Evolutionary conservation across 1,140 invertebrate genomes (phyloP).

Genomic region (Colletes latitarsis): DNA sequence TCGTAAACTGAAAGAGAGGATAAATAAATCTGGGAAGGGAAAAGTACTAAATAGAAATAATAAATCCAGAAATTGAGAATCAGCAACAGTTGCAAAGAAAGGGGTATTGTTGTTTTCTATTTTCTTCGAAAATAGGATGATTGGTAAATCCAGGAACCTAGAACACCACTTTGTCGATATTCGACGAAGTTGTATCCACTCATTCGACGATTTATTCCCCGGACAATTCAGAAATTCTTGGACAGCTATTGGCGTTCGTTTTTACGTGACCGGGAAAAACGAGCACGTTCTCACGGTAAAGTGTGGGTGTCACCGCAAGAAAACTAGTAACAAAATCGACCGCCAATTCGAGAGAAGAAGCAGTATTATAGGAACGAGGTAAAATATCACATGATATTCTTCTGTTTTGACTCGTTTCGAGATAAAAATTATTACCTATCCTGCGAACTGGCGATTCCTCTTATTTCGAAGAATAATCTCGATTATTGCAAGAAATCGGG

Average conservation of each 20-base stretch:
- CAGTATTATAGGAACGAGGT: background rate
- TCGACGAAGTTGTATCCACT: constrained; percentile 8
- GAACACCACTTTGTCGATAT: background rate
- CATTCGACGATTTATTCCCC: background rate
- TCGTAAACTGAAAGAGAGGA: too few species aligned
- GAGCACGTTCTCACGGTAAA: background rate
- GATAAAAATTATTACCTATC: too few species aligned
- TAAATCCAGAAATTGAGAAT: too few species aligned
- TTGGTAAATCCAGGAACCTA: background rate
- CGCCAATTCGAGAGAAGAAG: background rate
- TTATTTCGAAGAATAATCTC: too few species aligned
- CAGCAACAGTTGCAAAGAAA: too few species aligned
- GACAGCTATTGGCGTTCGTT: constrained; percentile 7
- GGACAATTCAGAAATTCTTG: constrained; percentile 13
- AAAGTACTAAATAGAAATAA: too few species aligned
- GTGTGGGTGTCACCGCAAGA: constrained; percentile 6
- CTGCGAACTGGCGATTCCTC: too few species aligned
- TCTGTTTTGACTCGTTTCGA: background rate
- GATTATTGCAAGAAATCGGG: too few species aligned
- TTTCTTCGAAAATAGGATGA: background rate
- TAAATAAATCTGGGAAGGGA: too few species aligned
- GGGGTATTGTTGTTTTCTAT: background rate
- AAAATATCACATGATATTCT: background rate
- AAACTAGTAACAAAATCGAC: constrained; percentile 22
- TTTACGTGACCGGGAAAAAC: constrained; percentile 22